Evolutionary conservation across 1,140 invertebrate genomes (phyloP), one percentile per base, ranked within the genome.

Genomic region (Anastrepha obliqua): DNA sequence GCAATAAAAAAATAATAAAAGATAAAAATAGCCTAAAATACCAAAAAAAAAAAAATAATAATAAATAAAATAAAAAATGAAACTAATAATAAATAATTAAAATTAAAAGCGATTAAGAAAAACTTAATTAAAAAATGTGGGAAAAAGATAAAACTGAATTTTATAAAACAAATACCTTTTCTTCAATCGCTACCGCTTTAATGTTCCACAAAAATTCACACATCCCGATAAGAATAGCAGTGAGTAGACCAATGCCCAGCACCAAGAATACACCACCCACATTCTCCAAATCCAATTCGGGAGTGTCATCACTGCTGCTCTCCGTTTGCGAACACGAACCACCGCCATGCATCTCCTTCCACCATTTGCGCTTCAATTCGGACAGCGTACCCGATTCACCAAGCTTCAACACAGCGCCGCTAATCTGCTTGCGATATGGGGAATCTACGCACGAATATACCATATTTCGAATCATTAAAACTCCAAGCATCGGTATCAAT

Each of bases 281-380:
- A 89, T 96, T 96, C 58, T 94, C 94, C 78, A 97, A 91, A 15
- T 95, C 95, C 39, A 95, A 89, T 85, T 95, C 94, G 8, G 92
- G 92, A 0, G 92, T 93, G 62, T 93, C 92, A 1, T 88, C 88
- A 0, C 91, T 93, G 6, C 88, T 87, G 0, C 90, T 89, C 39
- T 88, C 90, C 17, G 87, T 89, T 58, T 89, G 89, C 44, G 88
- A 88, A 55, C 90, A 93, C 59, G 87, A 88, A 9, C 93, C 92
- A 0, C 92, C 93, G 29, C 92, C 93, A 59, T 92, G 89, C 85
- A 95, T 95, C 85, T 96, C 94, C 90, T 95, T 95, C 97, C 97
- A 98, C 97, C 97, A 98, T 92, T 96, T 97, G 6, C 95, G 94
- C 90, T 97, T 98, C n/a, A 98, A 91, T 20, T 95, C 93, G 44